Percentiles rank a stretch among this genome's conserved stretches.
These are phyloP conservation scores for Chaetophractus vellerosus DNA, from an alignment of 2,797 vertebrate species.

Conservation along the genomic window DNA sequence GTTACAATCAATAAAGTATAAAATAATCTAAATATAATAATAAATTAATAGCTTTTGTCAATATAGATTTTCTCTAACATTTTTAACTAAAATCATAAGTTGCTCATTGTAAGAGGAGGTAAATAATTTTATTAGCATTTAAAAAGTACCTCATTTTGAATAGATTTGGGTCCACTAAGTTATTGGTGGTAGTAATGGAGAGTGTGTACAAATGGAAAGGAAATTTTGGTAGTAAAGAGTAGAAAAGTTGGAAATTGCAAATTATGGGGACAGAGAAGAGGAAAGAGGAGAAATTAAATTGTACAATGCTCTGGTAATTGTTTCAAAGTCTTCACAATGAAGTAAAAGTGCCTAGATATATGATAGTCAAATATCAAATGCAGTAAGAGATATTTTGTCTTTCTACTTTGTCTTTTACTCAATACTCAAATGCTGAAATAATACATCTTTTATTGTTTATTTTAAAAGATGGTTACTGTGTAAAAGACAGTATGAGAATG, in stretches of 20 bases:
- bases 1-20: not conserved
- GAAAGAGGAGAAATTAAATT: constrained; percentile 1
- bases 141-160: not conserved
- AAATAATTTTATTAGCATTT: constrained; percentile 2
- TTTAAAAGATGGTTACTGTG: not conserved
- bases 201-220: not conserved
- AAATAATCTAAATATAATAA: not conserved
- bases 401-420: constrained; percentile 32
- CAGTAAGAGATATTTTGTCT: not conserved
- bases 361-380: not conserved
- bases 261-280: not conserved
- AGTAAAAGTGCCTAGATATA: not conserved
- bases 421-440: not conserved
- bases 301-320: not conserved
- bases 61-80: constrained; percentile 23
- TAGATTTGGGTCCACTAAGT: not conserved
- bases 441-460: not conserved
- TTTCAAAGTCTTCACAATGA: constrained; percentile 10
- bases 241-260: not conserved
- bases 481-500: not conserved
- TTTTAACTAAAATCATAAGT: not conserved
- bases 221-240: not conserved
- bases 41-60: not conserved
- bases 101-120: not conserved
- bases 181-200: not conserved